Base-by-base conservation (phyloP, 2,888 invertebrate species). In the Mythimna impura region DNA sequence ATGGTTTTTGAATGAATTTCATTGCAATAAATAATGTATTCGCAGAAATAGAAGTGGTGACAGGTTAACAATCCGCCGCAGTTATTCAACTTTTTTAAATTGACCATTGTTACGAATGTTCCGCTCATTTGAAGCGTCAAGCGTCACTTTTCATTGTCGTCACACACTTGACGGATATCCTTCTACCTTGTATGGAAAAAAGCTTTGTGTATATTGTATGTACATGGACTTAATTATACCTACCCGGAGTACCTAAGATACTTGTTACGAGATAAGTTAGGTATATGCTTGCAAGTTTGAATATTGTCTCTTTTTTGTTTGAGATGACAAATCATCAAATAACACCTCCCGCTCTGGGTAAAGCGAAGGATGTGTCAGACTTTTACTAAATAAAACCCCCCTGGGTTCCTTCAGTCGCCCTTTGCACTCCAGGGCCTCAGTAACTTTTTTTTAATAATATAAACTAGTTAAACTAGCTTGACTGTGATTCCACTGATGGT, bases 121-220 rank as follows among this genome's bases (percentile, higher is more conserved):
- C 62, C 70, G 67, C 65, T 58, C 62, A 63, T 66, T 69, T 68
- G 50, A 67, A 65, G n/a, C 55, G 64, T 73, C 66, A 65, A 14
- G 22, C 57, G 40, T 54, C 73, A 69, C 62, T 71, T 67, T 47
- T 47, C 34, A 72, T 54, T 70, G 65, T 57, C 69, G 71, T 73
- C 73, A 71, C 64, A 62, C 43, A 40, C 66, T 73, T 72, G 66
- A 72, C 82, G 82, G 82, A 84, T 82, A 82, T 84, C 84, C 82
- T 57, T 60, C 61, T 66, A 57, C 82, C 82, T 61, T 71, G 80
- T 82, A 57, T 34, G 70, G 74, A 73, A 71, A 78, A 69, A 71
- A 55, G 55, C 67, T 81, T 66, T 63, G 40, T 34, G 20, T 66
- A 47, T 40, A 43, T 34, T 17, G 36, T 36, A 71, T 17, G 36